Base-by-base conservation (phyloP, 2,113 vertebrate genomes). In the Sylvietta virens region DNA sequence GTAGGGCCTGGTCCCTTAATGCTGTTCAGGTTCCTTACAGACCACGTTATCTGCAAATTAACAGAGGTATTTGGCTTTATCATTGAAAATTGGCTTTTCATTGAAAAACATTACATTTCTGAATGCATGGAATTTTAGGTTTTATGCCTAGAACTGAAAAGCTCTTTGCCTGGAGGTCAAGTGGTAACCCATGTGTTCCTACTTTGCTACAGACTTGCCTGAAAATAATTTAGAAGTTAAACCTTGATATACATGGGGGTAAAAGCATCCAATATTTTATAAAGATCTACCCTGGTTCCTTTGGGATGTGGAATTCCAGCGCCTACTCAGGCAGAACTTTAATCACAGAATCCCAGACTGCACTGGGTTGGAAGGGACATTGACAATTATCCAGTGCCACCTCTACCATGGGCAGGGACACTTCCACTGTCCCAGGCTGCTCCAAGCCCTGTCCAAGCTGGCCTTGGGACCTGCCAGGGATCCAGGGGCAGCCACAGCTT, bases 351-450 rank as follows among this genome's bases (percentile, higher is more conserved):
- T 33, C 31, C 37, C 9, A 13, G 31, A 56, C 11, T 42, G 62
- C 1, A 1, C 6, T 76, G 40, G 8, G 26, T 23, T 26, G 40
- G 54, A 42, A 69, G 21, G 8, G 17, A 19, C 3, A 10, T 42
- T 4, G 13, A 48, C 3, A 5, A 2, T 4, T 4, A 35, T 15
- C 47, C 30, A 6, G 1, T 17, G 0, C 9, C n/a, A 62, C 3
- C 13, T 20, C 28, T 40, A 19, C 40, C 74, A 35, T 35, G 57
- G 24, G 10, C 33, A 60, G 53, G 23, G 45, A 35, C 53, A 35
- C 0, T 89, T 0, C 39, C 61, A 27, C 37, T 2, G 0, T 15
- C 30, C n/a, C 79, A 76, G 54, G 11, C 0, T n/a, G 53, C 5
- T 76, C 61, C 76, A 23, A 62, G 12, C 19, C 4, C 10, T 0